These are phyloP conservation scores for Tipula confusa DNA, from an alignment of 2,888 invertebrate genomes.

Conservation along the genomic window DNA sequence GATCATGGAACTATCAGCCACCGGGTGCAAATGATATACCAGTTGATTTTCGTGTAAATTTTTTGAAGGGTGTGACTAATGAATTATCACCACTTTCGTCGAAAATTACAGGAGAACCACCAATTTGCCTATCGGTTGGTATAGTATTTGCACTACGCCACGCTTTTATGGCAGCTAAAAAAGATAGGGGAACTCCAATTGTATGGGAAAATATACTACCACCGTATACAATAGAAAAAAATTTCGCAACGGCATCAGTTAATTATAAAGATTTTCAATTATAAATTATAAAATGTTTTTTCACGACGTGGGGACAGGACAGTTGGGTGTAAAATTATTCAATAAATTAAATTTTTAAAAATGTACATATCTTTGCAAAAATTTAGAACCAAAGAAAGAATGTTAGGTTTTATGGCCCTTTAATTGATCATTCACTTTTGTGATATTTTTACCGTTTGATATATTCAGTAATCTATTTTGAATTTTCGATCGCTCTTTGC, in stretches of 20 bases:
- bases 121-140: constrained; percentile 51
- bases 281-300: background rate
- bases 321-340: too few species aligned
- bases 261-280: background rate
- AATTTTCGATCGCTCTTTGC: too few species aligned
- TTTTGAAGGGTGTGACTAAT: background rate
- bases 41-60: constrained; percentile 61
- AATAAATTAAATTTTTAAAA: too few species aligned
- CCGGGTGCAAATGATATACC: constrained; percentile 76
- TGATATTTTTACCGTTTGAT: too few species aligned
- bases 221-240: constrained; percentile 46
- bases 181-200: constrained; percentile 55
- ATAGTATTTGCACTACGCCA: constrained; percentile 59
- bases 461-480: too few species aligned
- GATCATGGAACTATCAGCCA: constrained; percentile 78
- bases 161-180: constrained; percentile 58
- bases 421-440: too few species aligned
- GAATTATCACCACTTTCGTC: background rate
- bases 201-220: constrained; percentile 52
- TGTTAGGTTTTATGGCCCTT: too few species aligned
- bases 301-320: too few species aligned
- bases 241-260: background rate
- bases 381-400: too few species aligned
- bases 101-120: constrained; percentile 56
- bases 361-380: too few species aligned